Evolutionary conservation across 2,888 invertebrate species (phyloP), one percentile per base, ranked within the genome.

Genomic region (Hydrotaea diabolus): DNA sequence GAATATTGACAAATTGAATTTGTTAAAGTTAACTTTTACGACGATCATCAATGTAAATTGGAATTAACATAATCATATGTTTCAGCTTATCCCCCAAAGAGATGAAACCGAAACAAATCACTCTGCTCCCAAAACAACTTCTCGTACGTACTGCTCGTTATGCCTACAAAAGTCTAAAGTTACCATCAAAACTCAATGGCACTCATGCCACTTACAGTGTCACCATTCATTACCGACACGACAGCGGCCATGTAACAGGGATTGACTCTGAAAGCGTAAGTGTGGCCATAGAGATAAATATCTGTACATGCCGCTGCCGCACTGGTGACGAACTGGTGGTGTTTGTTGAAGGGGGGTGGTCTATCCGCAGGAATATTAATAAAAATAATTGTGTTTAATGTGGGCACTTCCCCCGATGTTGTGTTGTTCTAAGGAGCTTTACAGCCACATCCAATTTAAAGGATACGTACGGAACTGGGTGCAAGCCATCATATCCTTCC

Each of bases 31-130:
- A 73, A 76, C 73, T 79, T 69, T 80, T 83, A 71, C 69, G 53
- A 43, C 59, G 7, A 31, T 31, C 72, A 76, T 77, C 75, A 78
- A 66, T 5, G 13, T 76, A 85, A 46, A 85, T 82, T 85, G 85
- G 76, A 85, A 74, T 85, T 71, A 82, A 79, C 76, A 74, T 79
- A 85, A 82, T 69, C 43, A 79, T 62, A 82, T 76, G 85, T 43
- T 69, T 17, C 17, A 46, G 31, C 17, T 69, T 46, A 39, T 21
- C 15, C 43, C 46, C 39, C 31, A 17, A 31, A 62, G 62, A 36
- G 31, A 43, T 69, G 19, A 8, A 46, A 23, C n/a, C 13, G 13
- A 2, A 69, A 69, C 69, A 69, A 69, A 69, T 69, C 23, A 66
- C 15, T 46, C 21, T 46, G 39, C 46, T 43, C 23, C 69, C 46